These are phyloP conservation scores for Balaenoptera acutorostrata DNA, from an alignment of 2,113 vertebrate species.

Conservation along the genomic window DNA sequence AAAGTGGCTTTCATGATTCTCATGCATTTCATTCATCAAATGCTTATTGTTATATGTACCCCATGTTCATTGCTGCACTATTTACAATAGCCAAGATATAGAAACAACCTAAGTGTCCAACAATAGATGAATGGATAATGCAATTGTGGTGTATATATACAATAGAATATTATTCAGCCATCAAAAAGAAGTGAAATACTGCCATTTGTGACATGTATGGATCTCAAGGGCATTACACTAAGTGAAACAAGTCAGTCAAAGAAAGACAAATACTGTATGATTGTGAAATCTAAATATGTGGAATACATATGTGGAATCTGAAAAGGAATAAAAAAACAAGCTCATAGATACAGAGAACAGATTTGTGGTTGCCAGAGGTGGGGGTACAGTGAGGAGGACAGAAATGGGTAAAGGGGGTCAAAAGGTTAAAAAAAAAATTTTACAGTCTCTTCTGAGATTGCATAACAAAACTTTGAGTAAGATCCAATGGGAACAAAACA, in stretches of 20 bases:
- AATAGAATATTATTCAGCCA: neutral
- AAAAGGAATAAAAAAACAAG: neutral
- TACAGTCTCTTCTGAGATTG: neutral
- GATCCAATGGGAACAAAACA: neutral
- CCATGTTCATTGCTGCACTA: neutral
- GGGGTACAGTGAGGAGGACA: neutral
- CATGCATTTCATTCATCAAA: neutral
- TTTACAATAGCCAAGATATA: neutral
- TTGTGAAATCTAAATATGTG: neutral
- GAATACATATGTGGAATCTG: neutral
- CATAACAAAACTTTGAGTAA: neutral
- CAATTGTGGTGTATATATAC: neutral
- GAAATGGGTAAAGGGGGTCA: neutral
- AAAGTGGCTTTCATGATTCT: neutral
- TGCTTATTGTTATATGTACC: neutral
- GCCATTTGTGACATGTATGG: neutral
- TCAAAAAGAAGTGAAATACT: neutral
- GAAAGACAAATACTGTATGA: neutral
- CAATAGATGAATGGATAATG: neutral
- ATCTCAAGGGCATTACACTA: neutral
- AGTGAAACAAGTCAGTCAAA: neutral
- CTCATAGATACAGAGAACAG: neutral
- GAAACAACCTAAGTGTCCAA: neutral
- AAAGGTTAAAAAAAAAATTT: neutral
- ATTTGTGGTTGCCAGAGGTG: neutral